These are phyloP conservation scores for Haemorhous mexicanus DNA, from an alignment of 2,113 vertebrate species.

Conservation along the genomic window DNA sequence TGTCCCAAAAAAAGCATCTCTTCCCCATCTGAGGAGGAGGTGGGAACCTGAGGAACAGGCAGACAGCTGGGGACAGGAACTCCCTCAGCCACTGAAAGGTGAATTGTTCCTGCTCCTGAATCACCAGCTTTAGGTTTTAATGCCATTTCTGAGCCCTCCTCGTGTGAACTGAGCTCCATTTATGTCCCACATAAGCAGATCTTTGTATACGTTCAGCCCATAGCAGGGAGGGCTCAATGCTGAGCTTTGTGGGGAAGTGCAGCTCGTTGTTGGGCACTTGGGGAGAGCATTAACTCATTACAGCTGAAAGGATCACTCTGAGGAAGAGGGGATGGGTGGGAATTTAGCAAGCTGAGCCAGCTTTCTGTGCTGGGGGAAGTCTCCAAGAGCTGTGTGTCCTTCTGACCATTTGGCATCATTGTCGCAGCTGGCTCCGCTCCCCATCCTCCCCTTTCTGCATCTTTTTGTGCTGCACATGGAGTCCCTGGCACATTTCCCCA, in stretches of 20 bases:
- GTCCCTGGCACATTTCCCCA: background rate
- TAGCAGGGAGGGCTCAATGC: background rate
- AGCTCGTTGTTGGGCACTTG: background rate
- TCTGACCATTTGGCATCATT: background rate
- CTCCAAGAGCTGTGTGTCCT: background rate
- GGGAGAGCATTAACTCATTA: background rate
- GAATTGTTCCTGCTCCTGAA: conserved; percentile 14
- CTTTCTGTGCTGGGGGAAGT: background rate
- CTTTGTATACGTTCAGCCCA: background rate
- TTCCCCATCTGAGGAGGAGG: background rate
- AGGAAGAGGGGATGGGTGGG: background rate
- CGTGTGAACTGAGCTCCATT: background rate
- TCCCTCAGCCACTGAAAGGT: background rate
- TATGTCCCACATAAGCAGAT: background rate
- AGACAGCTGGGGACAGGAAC: background rate
- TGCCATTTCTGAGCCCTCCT: background rate
- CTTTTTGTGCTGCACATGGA: background rate
- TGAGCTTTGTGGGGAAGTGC: conserved; percentile 4
- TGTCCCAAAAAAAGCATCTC: background rate
- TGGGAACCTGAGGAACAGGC: background rate
- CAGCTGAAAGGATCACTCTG: background rate
- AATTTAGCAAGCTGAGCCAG: background rate
- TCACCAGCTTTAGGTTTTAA: conserved; percentile 24
- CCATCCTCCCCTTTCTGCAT: background rate
- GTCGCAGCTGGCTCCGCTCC: background rate